phyloP scores from a whole-genome alignment of 2,888 invertebrate genomes.

The Scaptodrosophila latifasciaeformis region DNA sequence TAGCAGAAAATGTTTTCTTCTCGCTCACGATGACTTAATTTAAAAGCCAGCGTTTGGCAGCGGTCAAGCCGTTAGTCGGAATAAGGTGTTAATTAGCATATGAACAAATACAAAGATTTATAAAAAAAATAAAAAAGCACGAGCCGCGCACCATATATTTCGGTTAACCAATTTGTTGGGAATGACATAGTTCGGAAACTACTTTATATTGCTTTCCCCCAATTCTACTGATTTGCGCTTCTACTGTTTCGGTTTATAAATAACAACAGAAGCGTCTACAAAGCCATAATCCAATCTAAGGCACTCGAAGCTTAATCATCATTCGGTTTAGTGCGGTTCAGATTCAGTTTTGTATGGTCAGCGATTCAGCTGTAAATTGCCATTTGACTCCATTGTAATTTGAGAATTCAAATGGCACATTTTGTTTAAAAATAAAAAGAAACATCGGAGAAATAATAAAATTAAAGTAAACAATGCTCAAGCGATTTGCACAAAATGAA shows the following conservation, averaged over 20 bases:
- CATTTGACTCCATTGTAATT: too few species aligned
- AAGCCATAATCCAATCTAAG: too few species aligned
- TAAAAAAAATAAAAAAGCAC: constrained; percentile 11
- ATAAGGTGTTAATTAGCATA: constrained; percentile 67
- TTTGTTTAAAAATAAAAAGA: too few species aligned
- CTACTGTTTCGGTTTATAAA: constrained; percentile 48
- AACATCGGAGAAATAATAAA: not conserved
- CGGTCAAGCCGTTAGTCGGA: constrained; percentile 25
- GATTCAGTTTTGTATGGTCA: too few species aligned
- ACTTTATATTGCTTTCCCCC: constrained; percentile 31
- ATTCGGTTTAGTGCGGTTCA: constrained; percentile 33
- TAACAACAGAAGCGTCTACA: constrained; percentile 23
- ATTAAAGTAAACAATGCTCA: not conserved
- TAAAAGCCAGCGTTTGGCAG: constrained; percentile 18
- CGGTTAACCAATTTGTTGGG: constrained; percentile 13
- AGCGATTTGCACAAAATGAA: constrained; percentile 9
- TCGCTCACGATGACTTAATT: constrained; percentile 59
- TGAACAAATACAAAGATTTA: constrained; percentile 45
- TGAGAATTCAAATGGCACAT: too few species aligned
- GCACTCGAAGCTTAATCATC: not conserved
- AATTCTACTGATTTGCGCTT: too few species aligned
- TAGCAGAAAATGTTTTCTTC: constrained; percentile 22
- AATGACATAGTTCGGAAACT: too few species aligned
- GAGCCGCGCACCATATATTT: constrained; percentile 10
- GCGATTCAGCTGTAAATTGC: constrained; percentile 24